Evolutionary conservation across 2,888 invertebrate species (phyloP).

Genomic region (Rutpela maculata): DNA sequence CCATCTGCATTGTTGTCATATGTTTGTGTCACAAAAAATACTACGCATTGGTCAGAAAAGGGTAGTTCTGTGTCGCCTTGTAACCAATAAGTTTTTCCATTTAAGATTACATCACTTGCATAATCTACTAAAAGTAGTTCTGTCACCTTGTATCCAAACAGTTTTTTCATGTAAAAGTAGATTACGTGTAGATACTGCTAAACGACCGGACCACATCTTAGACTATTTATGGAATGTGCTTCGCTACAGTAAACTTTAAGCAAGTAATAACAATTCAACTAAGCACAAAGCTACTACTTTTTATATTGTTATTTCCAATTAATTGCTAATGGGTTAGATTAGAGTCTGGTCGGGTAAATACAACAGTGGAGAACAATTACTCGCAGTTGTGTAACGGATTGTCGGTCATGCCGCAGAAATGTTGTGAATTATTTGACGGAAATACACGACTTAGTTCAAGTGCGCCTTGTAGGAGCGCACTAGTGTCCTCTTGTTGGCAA

Average conservation of each 20-base stretch:
- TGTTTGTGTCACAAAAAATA: too few species aligned
- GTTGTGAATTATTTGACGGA: conserved; percentile 24
- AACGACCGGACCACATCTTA: background rate
- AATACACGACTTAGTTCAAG: conserved; percentile 32
- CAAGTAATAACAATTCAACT: background rate
- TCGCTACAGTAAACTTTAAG: background rate
- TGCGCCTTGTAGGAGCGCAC: conserved; percentile 22
- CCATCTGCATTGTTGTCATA: too few species aligned
- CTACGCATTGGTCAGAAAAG: too few species aligned
- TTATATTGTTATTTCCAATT: background rate
- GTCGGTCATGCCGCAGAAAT: conserved; percentile 10
- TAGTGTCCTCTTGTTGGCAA: conserved; percentile 42
- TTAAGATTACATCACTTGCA: too few species aligned
- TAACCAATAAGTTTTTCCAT: too few species aligned
- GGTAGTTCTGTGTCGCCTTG: too few species aligned
- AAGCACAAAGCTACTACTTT: background rate
- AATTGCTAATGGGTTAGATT: conserved; percentile 36
- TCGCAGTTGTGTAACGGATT: background rate
- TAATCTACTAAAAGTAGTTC: too few species aligned
- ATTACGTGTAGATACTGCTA: too few species aligned
- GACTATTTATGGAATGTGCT: background rate
- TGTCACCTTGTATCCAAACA: too few species aligned
- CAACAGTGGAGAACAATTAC: background rate
- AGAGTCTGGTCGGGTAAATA: background rate
- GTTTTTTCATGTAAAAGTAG: too few species aligned